Evolutionary conservation across 2,888 invertebrate species (phyloP).

Genomic region (Dusona sp.): DNA sequence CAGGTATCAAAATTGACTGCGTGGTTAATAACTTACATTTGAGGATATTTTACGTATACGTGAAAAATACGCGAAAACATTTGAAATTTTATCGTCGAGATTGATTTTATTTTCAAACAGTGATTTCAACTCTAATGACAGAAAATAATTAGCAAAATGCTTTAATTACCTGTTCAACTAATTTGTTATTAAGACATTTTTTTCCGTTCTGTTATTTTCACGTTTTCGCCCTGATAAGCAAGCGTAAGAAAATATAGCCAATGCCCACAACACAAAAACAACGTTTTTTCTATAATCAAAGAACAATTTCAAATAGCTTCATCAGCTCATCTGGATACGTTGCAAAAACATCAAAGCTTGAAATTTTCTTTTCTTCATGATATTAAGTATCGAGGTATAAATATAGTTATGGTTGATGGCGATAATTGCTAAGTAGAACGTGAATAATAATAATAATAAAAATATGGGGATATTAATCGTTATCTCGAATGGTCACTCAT

Average conservation of each 20-base stretch:
- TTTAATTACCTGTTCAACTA: too few species aligned
- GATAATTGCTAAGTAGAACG: constrained; percentile 60
- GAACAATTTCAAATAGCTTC: neutral
- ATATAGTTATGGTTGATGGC: constrained; percentile 14
- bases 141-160: too few species aligned
- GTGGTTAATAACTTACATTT: too few species aligned
- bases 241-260: neutral
- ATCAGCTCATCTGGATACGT: neutral
- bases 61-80: too few species aligned
- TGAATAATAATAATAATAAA: constrained; percentile 21
- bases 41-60: neutral
- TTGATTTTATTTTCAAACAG: too few species aligned
- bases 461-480: constrained; percentile 10
- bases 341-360: neutral
- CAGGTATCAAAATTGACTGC: neutral
- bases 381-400: neutral
- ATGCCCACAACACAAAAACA: neutral
- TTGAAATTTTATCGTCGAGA: too few species aligned
- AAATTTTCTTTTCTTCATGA: neutral
- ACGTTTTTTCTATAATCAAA: neutral
- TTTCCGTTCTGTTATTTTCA: too few species aligned
- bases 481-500: constrained; percentile 18
- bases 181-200: too few species aligned
- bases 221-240: neutral
- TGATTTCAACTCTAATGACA: too few species aligned